Evolutionary conservation across 2,113 vertebrate genomes (phyloP).

Genomic region (Echinops telfairi): DNA sequence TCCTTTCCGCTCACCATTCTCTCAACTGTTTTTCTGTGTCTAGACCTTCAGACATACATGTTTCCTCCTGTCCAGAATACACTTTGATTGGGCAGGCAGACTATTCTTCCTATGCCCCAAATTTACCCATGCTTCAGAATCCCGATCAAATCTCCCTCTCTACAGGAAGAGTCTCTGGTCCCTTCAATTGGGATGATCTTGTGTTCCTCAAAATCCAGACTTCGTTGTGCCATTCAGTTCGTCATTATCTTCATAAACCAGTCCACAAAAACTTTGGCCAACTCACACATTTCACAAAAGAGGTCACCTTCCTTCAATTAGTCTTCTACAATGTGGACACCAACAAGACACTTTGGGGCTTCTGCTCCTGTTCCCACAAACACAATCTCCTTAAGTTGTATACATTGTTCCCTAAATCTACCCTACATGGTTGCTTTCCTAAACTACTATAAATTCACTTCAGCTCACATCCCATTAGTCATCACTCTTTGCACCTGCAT

Average conservation of each 20-base stretch:
- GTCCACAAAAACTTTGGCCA: background rate
- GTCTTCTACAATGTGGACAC: background rate
- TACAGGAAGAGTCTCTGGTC: background rate
- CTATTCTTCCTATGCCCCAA: background rate
- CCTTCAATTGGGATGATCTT: background rate
- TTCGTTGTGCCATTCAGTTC: background rate
- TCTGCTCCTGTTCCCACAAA: background rate
- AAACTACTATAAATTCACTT: background rate
- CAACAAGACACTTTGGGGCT: background rate
- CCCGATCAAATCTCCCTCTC: background rate
- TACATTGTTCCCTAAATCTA: background rate
- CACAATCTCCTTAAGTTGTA: background rate
- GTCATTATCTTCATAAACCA: background rate
- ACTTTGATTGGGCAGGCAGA: no score
- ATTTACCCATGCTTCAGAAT: background rate
- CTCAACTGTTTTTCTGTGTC: no score
- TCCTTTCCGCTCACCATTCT: no score
- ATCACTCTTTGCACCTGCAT: background rate
- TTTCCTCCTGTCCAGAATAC: no score
- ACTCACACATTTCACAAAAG: background rate
- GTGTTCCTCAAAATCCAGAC: constrained; percentile 11
- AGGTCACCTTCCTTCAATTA: background rate
- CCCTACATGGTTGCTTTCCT: constrained; percentile 3
- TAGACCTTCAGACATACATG: no score
- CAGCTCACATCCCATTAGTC: background rate